Conservation (phyloP, 2,797 vertebrate species). For the Lophius americanus region DNA sequence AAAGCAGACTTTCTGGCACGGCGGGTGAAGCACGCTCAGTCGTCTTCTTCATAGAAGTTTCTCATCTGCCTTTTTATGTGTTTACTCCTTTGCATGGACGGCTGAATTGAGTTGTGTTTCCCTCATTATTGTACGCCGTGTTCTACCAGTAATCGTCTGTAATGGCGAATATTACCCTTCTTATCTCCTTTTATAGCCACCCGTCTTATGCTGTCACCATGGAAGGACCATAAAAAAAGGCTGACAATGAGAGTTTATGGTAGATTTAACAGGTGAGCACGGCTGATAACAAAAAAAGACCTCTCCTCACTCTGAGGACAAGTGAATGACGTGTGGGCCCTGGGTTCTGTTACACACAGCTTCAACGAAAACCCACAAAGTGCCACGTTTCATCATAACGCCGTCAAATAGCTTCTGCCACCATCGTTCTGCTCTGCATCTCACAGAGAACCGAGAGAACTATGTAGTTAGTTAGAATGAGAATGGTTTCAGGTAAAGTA, state of each 20-base stretch:
- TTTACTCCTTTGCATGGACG: slow-evolving; percentile 10
- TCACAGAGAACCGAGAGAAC: not conserved
- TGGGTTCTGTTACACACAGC: slow-evolving; percentile 37
- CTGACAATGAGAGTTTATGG: slow-evolving; percentile 63
- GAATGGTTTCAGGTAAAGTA: not conserved
- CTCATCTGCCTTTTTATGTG: slow-evolving; percentile 2
- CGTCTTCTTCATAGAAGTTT: not conserved
- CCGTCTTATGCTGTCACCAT: slow-evolving; percentile 54
- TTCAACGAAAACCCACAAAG: slow-evolving; percentile 25
- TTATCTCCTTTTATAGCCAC: slow-evolving; percentile 70
- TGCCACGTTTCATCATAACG: slow-evolving; percentile 34
- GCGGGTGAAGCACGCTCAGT: not conserved
- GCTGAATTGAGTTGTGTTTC: slow-evolving; percentile 19
- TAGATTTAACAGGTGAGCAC: slow-evolving; percentile 57
- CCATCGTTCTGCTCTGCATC: slow-evolving; percentile 33
- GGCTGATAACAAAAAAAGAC: slow-evolving; percentile 64
- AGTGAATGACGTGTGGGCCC: slow-evolving; percentile 46
- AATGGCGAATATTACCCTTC: slow-evolving; percentile 44
- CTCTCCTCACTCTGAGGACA: slow-evolving; percentile 17
- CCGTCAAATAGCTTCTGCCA: slow-evolving; percentile 42
- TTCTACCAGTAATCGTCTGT: slow-evolving; percentile 44
- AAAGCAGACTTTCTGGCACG: slow-evolving; percentile 11
- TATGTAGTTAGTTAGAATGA: not conserved
- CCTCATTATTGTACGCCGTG: slow-evolving; percentile 31
- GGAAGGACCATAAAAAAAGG: slow-evolving; percentile 71